Evolutionary conservation across 1,140 invertebrate species (phyloP).

Genomic region (Drosophila lacertosa): DNA sequence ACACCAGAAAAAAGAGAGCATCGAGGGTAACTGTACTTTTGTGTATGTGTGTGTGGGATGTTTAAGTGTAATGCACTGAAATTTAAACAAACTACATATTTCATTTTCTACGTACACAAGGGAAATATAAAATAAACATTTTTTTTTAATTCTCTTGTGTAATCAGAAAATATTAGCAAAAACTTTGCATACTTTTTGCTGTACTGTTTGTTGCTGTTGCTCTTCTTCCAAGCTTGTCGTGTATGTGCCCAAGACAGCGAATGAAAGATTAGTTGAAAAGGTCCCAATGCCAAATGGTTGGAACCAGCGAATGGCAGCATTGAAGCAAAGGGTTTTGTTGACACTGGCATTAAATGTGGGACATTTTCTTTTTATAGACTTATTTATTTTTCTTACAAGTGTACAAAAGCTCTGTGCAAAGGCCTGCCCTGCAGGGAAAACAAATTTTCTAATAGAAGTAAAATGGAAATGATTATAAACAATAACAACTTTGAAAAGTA

Average conservation of each 20-base stretch:
- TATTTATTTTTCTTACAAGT: no score
- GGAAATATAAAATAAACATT: constrained; percentile 2
- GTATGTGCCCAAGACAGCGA: constrained; percentile 1
- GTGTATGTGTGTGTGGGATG: neutral
- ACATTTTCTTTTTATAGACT: no score
- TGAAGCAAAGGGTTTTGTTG: neutral
- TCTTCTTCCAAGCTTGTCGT: neutral
- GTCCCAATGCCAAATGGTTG: constrained; percentile 6
- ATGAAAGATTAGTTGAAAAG: constrained; percentile 11
- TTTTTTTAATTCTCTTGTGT: constrained; percentile 3
- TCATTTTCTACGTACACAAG: neutral
- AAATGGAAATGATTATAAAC: no score
- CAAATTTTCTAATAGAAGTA: no score
- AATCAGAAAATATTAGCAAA: neutral
- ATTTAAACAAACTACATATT: constrained; percentile 17
- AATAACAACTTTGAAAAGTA: no score
- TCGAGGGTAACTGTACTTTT: neutral
- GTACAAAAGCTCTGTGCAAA: no score
- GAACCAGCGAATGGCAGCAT: constrained; percentile 9
- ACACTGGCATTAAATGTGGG: neutral
- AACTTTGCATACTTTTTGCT: constrained; percentile 11
- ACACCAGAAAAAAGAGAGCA: neutral
- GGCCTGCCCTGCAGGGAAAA: no score
- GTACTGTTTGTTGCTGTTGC: neutral
- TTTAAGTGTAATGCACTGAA: neutral